phyloP scores from a whole-genome alignment of 2,888 invertebrate genomes.

The Chaetoderma sp. region DNA sequence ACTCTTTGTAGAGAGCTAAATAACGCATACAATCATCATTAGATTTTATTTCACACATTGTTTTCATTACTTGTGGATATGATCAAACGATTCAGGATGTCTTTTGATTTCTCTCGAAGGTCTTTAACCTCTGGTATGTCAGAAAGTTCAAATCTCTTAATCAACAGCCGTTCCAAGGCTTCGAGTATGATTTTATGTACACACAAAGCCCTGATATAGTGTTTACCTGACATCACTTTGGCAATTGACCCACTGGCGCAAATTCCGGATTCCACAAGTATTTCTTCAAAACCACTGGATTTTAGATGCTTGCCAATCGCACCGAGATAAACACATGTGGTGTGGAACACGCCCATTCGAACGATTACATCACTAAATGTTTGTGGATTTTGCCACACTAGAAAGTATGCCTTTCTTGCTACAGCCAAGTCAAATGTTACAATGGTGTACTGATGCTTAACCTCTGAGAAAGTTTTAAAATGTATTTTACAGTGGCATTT shows the following conservation, averaged over 20 bases:
- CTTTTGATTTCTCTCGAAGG: not conserved
- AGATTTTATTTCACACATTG: too few species aligned
- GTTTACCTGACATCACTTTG: not conserved
- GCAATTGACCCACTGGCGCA: not conserved
- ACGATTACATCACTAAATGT: constrained; percentile 1
- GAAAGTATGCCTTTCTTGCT: not conserved
- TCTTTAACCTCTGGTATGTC: not conserved
- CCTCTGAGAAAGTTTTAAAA: not conserved
- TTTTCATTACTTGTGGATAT: not conserved
- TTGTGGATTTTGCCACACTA: not conserved
- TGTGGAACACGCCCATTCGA: not conserved
- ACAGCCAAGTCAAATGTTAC: constrained; percentile 5
- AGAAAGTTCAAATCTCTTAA: not conserved
- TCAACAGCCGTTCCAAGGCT: not conserved
- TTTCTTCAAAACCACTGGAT: not conserved
- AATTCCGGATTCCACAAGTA: not conserved
- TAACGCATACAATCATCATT: not conserved
- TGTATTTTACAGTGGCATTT: not conserved
- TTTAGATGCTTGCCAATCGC: not conserved
- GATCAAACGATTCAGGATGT: not conserved
- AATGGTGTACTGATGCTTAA: constrained; percentile 1
- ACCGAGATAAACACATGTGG: not conserved
- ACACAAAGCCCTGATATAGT: not conserved
- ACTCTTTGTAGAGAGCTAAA: not conserved
- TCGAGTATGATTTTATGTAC: constrained; percentile 1